Conservation (phyloP, 2,888 invertebrate genomes). For the Drepana falcataria region DNA sequence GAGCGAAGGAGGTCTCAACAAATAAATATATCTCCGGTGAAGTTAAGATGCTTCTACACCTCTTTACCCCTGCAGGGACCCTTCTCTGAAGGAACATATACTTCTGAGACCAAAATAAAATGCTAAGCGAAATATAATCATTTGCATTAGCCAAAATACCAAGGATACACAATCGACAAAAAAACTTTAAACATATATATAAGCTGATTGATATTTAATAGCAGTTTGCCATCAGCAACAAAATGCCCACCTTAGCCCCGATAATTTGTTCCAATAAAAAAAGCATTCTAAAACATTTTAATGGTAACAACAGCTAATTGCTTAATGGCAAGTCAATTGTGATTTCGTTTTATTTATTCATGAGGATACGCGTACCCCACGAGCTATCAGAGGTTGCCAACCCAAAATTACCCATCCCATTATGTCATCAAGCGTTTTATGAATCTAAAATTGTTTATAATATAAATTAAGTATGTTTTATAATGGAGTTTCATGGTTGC, state of each 20-base stretch:
- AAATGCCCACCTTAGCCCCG: constrained; percentile 56
- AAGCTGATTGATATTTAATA: constrained; percentile 74
- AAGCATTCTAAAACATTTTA: constrained; percentile 72
- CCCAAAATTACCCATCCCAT: constrained; percentile 69
- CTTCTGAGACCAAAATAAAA: too few species aligned
- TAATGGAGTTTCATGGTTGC: constrained; percentile 57
- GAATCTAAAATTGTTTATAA: constrained; percentile 67
- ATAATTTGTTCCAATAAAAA: constrained; percentile 73
- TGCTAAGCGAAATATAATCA: constrained; percentile 3
- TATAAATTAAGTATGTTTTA: constrained; percentile 62
- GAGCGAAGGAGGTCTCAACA: too few species aligned
- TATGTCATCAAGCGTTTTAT: constrained; percentile 76
- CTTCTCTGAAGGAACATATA: too few species aligned
- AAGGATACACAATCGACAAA: constrained; percentile 11
- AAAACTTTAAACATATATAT: too few species aligned
- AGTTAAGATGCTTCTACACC: too few species aligned
- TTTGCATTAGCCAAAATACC: constrained; percentile 17
- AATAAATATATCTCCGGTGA: too few species aligned
- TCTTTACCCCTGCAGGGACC: too few species aligned
- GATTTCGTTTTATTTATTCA: constrained; percentile 75
- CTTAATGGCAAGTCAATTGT: constrained; percentile 71
- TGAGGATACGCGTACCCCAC: constrained; percentile 62
- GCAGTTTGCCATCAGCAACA: constrained; percentile 51
- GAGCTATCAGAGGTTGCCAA: constrained; percentile 52
- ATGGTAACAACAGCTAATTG: constrained; percentile 73